Evolutionary conservation across 2,113 vertebrate genomes (phyloP).

Genomic region (Pelmatolapia mariae): DNA sequence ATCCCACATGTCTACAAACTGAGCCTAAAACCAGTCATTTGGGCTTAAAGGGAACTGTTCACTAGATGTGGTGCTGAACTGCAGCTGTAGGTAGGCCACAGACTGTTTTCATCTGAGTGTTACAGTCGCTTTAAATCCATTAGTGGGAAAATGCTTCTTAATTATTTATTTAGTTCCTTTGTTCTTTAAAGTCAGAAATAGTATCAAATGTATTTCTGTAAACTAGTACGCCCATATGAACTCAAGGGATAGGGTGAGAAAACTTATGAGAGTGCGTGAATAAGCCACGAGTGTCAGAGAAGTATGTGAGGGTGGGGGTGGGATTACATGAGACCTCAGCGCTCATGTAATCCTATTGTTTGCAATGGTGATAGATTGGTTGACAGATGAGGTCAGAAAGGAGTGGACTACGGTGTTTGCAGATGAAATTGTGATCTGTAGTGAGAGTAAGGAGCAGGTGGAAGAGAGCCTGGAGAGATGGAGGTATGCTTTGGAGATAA

Average conservation of each 20-base stretch:
- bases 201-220: neutral
- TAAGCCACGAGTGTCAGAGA: neutral
- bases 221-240: neutral
- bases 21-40: neutral
- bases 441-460: neutral
- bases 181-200: neutral
- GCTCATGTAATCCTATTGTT: neutral
- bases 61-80: constrained; percentile 17
- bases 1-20: neutral
- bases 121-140: neutral
- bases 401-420: neutral
- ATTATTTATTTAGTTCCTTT: neutral
- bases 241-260: neutral
- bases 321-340: neutral
- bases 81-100: neutral
- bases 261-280: neutral
- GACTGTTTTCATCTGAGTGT: neutral
- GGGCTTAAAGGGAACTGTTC: constrained; percentile 27
- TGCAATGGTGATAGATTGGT: neutral
- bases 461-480: neutral
- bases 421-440: neutral
- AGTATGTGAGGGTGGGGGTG: neutral
- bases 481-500: neutral
- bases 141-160: neutral
- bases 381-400: neutral